Conservation (phyloP, 2,797 vertebrate species). For the Erethizon dorsatum region DNA sequence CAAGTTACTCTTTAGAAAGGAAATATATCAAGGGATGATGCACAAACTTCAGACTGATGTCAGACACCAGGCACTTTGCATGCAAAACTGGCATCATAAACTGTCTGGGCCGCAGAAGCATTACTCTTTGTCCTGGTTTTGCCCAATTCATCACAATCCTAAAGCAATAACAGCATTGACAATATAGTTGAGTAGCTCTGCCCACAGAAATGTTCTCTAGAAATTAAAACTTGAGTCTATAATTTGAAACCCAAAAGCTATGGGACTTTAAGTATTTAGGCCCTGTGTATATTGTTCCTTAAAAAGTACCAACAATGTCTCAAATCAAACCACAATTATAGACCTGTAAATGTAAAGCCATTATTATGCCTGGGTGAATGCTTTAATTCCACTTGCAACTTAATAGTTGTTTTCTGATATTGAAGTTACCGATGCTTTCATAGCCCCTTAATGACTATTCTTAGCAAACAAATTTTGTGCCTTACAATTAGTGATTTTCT, state of each 20-base stretch:
- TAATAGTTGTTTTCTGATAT: slow-evolving; percentile 80
- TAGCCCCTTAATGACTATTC: slow-evolving; percentile 72
- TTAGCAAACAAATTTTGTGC: slow-evolving; percentile 78
- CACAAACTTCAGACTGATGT: neutral
- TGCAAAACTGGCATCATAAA: neutral
- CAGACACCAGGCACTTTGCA: neutral
- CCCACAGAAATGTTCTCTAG: slow-evolving; percentile 53
- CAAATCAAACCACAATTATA: slow-evolving; percentile 65
- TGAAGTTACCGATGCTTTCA: slow-evolving; percentile 67
- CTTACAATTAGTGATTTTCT: slow-evolving; percentile 82
- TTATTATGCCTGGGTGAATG: slow-evolving; percentile 62
- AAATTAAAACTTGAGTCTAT: slow-evolving; percentile 75
- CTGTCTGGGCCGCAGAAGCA: slow-evolving; percentile 20
- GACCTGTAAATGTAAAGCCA: slow-evolving; percentile 69
- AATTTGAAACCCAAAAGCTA: slow-evolving; percentile 68
- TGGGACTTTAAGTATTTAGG: neutral
- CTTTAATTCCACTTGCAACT: slow-evolving; percentile 59
- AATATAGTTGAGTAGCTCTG: neutral
- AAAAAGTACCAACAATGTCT: slow-evolving; percentile 59
- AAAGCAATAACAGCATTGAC: neutral
- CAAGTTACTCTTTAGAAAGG: neutral
- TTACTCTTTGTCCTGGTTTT: slow-evolving; percentile 29
- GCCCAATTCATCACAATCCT: slow-evolving; percentile 65
- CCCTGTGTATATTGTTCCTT: slow-evolving; percentile 51
- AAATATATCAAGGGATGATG: neutral